A percentile compares a stretch with the other conserved stretches of the same genome.
phyloP scores from a whole-genome alignment of 2,888 invertebrate species.

The Argyra leucocephala region DNA sequence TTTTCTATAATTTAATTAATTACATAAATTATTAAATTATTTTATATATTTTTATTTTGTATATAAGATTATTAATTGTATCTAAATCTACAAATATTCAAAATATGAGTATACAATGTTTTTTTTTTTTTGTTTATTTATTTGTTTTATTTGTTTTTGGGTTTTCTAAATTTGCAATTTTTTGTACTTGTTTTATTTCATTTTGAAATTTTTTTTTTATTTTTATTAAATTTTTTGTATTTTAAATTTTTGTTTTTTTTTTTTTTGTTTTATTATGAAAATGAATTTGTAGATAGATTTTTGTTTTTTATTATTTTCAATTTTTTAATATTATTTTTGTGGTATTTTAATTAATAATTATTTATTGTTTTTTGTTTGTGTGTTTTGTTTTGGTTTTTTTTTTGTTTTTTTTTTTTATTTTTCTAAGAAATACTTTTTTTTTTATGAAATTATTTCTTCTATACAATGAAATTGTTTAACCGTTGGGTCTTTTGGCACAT shows the following conservation, averaged over 20 bases:
- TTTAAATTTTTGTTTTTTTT: constrained; percentile 25
- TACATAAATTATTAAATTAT: background rate
- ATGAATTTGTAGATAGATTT: constrained; percentile 15
- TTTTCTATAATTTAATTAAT: no score
- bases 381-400: background rate
- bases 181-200: constrained; percentile 26
- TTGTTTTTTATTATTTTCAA: constrained; percentile 13
- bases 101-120: constrained; percentile 6
- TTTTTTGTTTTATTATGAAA: constrained; percentile 15
- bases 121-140: constrained; percentile 16
- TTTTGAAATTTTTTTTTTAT: constrained; percentile 23
- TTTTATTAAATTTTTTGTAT: constrained; percentile 23
- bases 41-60: background rate
- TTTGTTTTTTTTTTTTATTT: background rate
- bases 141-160: constrained; percentile 14
- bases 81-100: constrained; percentile 6
- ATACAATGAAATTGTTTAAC: constrained; percentile 25
- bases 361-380: background rate
- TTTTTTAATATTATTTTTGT: constrained; percentile 21
- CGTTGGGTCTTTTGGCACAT: constrained; percentile 36
- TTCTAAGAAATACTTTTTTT: background rate
- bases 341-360: constrained; percentile 20
- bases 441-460: constrained; percentile 20
- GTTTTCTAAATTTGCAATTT: constrained; percentile 14
- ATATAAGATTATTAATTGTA: background rate